Evolutionary conservation across 2,888 invertebrate species (phyloP).

Genomic region (Sinelater perroti): DNA sequence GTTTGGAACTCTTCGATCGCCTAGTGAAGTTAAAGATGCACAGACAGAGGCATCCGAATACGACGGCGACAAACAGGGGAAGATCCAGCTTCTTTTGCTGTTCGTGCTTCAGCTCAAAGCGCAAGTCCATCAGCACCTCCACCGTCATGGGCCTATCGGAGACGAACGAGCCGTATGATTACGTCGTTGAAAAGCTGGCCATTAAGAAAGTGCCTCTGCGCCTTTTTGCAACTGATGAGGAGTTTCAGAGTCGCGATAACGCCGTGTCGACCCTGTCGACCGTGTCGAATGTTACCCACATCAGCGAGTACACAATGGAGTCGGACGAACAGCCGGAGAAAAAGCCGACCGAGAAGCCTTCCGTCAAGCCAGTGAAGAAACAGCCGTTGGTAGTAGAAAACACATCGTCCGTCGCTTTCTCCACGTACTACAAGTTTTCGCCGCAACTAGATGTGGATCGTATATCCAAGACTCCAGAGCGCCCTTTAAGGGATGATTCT

Average conservation of each 20-base stretch:
- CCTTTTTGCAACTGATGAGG: constrained; percentile 35
- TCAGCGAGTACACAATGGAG: too few species aligned
- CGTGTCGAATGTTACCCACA: not conserved
- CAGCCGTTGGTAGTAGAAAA: constrained; percentile 5
- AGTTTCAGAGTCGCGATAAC: constrained; percentile 1
- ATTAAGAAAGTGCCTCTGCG: constrained; percentile 44
- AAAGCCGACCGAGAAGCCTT: too few species aligned
- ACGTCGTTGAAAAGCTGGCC: constrained; percentile 46
- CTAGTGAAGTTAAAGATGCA: constrained; percentile 15
- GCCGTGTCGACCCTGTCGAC: not conserved
- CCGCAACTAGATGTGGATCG: not conserved
- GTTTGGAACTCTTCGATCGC: not conserved
- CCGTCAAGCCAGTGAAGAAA: not conserved
- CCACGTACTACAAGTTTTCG: constrained; percentile 36
- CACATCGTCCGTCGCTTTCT: constrained; percentile 34
- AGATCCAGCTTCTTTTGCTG: constrained; percentile 23
- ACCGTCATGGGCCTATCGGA: constrained; percentile 24
- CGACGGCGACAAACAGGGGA: too few species aligned
- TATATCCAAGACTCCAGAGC: not conserved
- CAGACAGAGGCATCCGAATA: not conserved
- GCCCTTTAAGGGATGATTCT: not conserved
- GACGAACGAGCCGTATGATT: constrained; percentile 43
- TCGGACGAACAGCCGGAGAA: too few species aligned
- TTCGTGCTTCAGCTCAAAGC: constrained; percentile 20
- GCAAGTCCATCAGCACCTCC: constrained; percentile 15